A percentile compares a stretch with the other conserved stretches of the same genome.
Conservation (phyloP, 2,888 invertebrate genomes). For the Phaedon cochleariae region DNA sequence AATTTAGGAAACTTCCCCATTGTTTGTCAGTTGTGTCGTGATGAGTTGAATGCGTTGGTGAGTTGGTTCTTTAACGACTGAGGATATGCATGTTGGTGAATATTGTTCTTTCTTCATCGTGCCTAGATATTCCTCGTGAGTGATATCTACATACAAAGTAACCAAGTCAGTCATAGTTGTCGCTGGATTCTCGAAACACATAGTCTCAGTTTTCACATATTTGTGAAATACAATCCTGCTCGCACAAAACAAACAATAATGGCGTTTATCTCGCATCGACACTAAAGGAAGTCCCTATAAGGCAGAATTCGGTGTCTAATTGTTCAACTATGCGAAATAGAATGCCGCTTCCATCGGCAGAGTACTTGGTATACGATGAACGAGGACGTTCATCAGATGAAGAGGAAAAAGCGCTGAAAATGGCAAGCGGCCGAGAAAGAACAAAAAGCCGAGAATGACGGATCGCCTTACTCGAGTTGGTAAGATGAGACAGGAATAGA, state of each 20-base stretch:
- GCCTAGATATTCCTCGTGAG: too few species aligned
- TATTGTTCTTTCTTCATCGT: too few species aligned
- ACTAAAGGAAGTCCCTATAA: conserved; percentile 5
- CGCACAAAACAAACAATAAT: conserved; percentile 2
- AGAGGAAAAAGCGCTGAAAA: conserved; percentile 5
- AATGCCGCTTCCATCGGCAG: conserved; percentile 11
- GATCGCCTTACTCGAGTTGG: conserved; percentile 16
- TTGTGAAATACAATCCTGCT: neutral
- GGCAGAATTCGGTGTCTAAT: conserved; percentile 16
- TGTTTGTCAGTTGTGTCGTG: too few species aligned
- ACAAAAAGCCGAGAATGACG: conserved; percentile 7
- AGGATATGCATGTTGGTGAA: too few species aligned
- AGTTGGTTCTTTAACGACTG: too few species aligned
- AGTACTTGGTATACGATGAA: neutral
- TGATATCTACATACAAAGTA: too few species aligned
- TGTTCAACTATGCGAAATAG: conserved; percentile 17
- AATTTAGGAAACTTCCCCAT: too few species aligned
- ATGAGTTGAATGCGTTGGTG: too few species aligned
- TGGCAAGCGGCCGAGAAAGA: neutral
- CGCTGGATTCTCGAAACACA: too few species aligned
- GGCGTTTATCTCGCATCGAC: conserved; percentile 5
- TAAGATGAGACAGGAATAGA: conserved; percentile 1
- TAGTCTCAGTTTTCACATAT: neutral
- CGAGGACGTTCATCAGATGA: conserved; percentile 5
- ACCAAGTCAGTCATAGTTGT: too few species aligned